Evolutionary conservation across 2,888 invertebrate genomes (phyloP).

Genomic region (Odontothrips loti): DNA sequence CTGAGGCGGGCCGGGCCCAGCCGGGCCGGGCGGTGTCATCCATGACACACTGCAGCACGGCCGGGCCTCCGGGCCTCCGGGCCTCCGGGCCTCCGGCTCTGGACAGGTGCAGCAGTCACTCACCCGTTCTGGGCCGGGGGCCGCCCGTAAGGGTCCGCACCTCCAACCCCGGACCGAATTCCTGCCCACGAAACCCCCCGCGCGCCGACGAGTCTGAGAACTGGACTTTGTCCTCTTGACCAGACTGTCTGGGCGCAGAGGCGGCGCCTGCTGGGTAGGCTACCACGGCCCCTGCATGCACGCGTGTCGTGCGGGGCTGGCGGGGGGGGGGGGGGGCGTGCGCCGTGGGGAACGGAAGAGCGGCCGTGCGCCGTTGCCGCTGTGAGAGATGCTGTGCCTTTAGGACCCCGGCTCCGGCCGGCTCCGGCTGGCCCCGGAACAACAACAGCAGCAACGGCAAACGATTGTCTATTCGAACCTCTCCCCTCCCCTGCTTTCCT

Average conservation of each 20-base stretch:
- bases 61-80: too few species aligned
- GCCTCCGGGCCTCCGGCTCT: too few species aligned
- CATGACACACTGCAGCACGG: not conserved
- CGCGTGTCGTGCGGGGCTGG: too few species aligned
- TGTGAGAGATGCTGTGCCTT: not conserved
- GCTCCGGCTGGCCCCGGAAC: not conserved
- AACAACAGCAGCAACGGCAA: not conserved
- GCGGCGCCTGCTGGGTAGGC: not conserved
- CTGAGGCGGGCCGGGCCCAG: not conserved
- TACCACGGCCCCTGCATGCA: not conserved
- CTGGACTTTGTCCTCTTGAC: too few species aligned
- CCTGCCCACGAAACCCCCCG: too few species aligned
- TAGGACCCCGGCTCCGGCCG: not conserved
- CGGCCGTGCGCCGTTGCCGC: not conserved
- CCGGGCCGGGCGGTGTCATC: not conserved
- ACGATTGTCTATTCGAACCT: not conserved
- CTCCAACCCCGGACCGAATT: too few species aligned
- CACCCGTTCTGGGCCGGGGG: too few species aligned
- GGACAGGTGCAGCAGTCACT: too few species aligned
- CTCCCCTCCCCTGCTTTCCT: not conserved
- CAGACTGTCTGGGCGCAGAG: too few species aligned
- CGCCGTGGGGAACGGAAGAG: not conserved
- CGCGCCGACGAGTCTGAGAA: too few species aligned
- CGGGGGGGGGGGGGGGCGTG: too few species aligned
- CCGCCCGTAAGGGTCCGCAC: too few species aligned